phyloP scores from a whole-genome alignment of 2,113 vertebrate species.

The Python bivittatus region DNA sequence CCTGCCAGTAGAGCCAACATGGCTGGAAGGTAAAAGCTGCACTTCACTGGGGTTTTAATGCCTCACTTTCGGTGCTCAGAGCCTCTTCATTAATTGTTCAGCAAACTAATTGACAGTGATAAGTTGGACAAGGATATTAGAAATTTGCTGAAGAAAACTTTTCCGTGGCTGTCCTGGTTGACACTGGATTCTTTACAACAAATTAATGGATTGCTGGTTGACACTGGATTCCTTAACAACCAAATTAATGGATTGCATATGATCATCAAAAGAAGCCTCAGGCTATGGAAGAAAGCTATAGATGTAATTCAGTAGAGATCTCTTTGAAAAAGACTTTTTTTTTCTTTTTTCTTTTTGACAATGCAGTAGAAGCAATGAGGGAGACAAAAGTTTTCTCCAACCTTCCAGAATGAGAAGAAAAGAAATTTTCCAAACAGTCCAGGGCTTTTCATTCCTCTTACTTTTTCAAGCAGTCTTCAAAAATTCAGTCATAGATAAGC shows the following conservation, averaged over 20 bases:
- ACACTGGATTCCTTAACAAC: background rate
- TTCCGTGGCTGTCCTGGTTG: background rate
- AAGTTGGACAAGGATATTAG: background rate
- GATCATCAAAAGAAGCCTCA: background rate
- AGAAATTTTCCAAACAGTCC: background rate
- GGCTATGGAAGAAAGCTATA: background rate
- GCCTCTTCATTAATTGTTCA: background rate
- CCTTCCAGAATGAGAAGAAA: background rate
- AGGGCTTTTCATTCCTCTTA: background rate
- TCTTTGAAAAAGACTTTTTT: background rate
- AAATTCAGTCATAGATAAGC: background rate
- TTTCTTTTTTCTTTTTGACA: background rate
- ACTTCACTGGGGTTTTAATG: background rate
- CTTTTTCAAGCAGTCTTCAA: background rate
- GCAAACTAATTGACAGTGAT: background rate
- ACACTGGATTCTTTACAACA: background rate
- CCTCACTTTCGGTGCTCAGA: background rate
- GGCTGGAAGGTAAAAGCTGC: background rate
- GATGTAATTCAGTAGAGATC: background rate
- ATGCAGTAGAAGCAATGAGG: background rate
- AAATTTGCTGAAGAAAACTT: background rate
- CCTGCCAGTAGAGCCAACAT: background rate
- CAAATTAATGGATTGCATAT: background rate
- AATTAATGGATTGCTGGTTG: background rate
- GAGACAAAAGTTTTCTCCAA: background rate